Evolutionary conservation across 30 jellyfish, hydroid and myxozoan species (phyloP).

Genomic region (Catostylus mosaicus): DNA sequence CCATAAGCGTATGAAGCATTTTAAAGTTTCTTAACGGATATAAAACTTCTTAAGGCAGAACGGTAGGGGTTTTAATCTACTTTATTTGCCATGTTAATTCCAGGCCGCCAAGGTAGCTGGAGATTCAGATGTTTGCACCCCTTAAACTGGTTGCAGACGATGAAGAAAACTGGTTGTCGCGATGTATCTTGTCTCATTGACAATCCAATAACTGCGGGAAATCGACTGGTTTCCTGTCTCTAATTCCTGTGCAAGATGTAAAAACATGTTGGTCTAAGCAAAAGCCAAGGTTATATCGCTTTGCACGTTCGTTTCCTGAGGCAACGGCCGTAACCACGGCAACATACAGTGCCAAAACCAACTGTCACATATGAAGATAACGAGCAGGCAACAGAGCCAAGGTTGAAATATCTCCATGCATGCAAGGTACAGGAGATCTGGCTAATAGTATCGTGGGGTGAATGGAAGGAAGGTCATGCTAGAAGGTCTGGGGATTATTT

Average conservation of each 20-base stretch:
- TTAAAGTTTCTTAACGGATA: no score
- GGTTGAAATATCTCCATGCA: background rate
- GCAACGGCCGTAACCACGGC: constrained; percentile 31
- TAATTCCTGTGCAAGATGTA: background rate
- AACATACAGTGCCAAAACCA: constrained; percentile 27
- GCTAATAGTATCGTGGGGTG: background rate
- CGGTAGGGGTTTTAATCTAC: no score
- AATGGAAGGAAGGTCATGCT: constrained; percentile 60
- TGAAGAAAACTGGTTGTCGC: background rate
- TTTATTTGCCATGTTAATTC: no score
- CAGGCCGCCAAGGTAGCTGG: no score
- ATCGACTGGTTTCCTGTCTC: background rate
- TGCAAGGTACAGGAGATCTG: background rate
- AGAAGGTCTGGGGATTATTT: background rate
- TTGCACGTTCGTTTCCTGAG: constrained; percentile 24
- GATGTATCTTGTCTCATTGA: background rate
- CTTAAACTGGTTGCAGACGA: no score
- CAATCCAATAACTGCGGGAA: background rate
- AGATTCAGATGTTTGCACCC: no score
- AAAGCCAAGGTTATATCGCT: background rate
- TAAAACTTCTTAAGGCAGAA: no score
- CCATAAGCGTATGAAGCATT: no score
- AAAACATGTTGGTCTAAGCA: background rate
- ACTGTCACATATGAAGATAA: background rate
- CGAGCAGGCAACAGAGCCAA: background rate